Base-by-base conservation (phyloP, 2,797 vertebrate species). In the Hylomyscus alleni region DNA sequence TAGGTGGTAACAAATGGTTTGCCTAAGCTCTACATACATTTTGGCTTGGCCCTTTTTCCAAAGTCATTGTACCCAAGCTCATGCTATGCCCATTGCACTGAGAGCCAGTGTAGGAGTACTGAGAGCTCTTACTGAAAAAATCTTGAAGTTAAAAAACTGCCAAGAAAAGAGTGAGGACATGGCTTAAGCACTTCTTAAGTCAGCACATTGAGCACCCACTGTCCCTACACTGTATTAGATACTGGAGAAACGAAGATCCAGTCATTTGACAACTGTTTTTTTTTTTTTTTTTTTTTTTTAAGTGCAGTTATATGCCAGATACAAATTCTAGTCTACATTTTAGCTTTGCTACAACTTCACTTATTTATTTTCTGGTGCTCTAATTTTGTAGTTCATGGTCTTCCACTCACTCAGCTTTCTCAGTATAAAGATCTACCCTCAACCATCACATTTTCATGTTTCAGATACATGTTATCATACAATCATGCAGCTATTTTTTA, bases 361-460 rank as follows among this genome's bases (percentile, higher is more conserved):
- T 85, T 31, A 94, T 73, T 44, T 19, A 56, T 95, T 93, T 95
- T 73, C 60, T 87, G 65, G 73, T 92, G 65, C 29, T 96, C 65
- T 82, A 84, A 77, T 90, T 97, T 90, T 95, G 11, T 29, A 67
- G 40, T 76, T 89, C 37, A 37, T 84, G 17, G 5, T 89, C 94
- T 96, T 65, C 40, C 54, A 9, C 86, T 93, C 52, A 89, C 29
- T 8, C 83, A 87, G 54, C 3, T 86, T 92, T 97, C 60, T 94
- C 40, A 69, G 26, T 73, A 80, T n/a, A 90, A 95, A 69, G n/a
- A 44, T 90, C 37, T 29, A 91, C 26, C 86, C 54, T 85, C 34
- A 83, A 44, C 31, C 19, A 73, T 77, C 56, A 83, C 65, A 75
- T 90, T 85, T 81, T 94, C 54, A 91, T 81, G 37, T 86, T 89